Evolutionary conservation across 2,797 vertebrate genomes (phyloP).

Genomic region (Cercopithecus neglectus): DNA sequence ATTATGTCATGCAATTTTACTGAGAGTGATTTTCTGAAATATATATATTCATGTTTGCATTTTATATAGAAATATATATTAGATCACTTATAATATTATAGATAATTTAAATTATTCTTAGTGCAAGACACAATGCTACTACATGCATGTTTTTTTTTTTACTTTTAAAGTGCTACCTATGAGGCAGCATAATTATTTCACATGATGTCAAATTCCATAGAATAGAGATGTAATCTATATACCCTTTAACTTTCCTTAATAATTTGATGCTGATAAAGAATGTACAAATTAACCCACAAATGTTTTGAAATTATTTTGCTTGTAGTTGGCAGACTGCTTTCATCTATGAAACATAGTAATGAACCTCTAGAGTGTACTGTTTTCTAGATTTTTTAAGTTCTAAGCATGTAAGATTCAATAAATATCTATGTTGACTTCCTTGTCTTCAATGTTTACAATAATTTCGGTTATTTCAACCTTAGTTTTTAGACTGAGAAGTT

Average conservation of each 20-base stretch:
- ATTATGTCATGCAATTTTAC: neutral
- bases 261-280: constrained; percentile 1
- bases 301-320: constrained; percentile 22
- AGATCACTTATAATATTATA: neutral
- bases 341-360: neutral
- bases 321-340: neutral
- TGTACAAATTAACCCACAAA: neutral
- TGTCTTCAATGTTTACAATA: neutral
- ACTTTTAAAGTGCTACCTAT: neutral
- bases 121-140: neutral
- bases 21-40: neutral
- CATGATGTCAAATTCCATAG: neutral
- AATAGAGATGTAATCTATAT: neutral
- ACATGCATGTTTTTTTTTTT: neutral
- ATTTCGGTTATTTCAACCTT: neutral
- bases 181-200: neutral
- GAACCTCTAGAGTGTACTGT: neutral
- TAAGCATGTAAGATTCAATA: neutral
- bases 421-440: neutral
- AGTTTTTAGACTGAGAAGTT: neutral
- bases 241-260: neutral
- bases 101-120: neutral
- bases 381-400: constrained; percentile 19
- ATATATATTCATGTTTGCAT: neutral
- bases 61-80: neutral